Percentiles rank a stretch among this genome's conserved stretches.
These are phyloP conservation scores for Athrips mouffetella DNA, from an alignment of 2,888 invertebrate genomes.

Conservation along the genomic window DNA sequence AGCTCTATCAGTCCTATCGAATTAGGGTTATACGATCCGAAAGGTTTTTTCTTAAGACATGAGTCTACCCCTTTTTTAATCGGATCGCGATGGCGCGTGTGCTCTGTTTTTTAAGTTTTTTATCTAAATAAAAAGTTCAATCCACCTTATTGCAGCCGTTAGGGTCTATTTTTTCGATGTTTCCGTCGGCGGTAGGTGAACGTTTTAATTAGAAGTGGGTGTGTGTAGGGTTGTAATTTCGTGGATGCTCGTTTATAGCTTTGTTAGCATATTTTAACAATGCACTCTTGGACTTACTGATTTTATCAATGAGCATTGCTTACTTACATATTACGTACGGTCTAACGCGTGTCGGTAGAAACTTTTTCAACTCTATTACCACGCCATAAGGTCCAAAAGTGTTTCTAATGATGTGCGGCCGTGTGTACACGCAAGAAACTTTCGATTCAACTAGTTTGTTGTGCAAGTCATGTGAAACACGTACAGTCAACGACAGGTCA, in stretches of 20 bases:
- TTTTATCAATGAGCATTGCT: slow-evolving; percentile 33
- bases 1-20: slow-evolving; percentile 71
- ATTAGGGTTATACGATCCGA: slow-evolving; percentile 67
- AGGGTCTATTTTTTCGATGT: slow-evolving; percentile 63
- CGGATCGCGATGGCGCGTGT: slow-evolving; percentile 71
- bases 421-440: too few species aligned
- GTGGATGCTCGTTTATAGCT: slow-evolving; percentile 58
- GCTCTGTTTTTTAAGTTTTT: slow-evolving; percentile 46
- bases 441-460: too few species aligned
- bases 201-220: slow-evolving; percentile 67
- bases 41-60: slow-evolving; percentile 55
- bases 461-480: too few species aligned
- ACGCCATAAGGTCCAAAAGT: too few species aligned
- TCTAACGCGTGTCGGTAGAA: too few species aligned
- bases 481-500: too few species aligned
- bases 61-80: slow-evolving; percentile 75
- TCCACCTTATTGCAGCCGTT: slow-evolving; percentile 73
- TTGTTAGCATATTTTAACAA: slow-evolving; percentile 61
- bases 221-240: slow-evolving; percentile 42
- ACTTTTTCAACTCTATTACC: too few species aligned
- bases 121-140: slow-evolving; percentile 62
- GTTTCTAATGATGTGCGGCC: too few species aligned
- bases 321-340: slow-evolving; percentile 12
- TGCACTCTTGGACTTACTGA: slow-evolving; percentile 42
- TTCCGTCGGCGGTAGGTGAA: slow-evolving; percentile 64